phyloP scores from a whole-genome alignment of 2,797 vertebrate genomes.

The Poeciliopsis paucimaculata region DNA sequence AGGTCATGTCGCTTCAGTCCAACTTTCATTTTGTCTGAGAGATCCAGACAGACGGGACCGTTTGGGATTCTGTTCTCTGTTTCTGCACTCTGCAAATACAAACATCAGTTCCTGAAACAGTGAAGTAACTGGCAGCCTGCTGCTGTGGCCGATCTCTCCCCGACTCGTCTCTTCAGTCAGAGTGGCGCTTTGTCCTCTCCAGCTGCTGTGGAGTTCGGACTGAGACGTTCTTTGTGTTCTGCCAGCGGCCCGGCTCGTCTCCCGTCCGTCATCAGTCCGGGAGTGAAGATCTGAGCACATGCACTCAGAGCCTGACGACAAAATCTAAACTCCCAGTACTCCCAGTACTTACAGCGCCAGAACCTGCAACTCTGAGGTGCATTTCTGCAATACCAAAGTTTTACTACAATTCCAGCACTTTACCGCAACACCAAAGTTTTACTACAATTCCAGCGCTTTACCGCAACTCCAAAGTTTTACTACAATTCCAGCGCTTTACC shows the following conservation, averaged over 20 bases:
- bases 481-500: too few species aligned
- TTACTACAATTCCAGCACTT: too few species aligned
- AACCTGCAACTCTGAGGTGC: too few species aligned
- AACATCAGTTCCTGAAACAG: too few species aligned
- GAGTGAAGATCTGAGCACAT: conserved; percentile 23
- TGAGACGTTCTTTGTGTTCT: conserved; percentile 38
- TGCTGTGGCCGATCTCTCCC: conserved; percentile 19
- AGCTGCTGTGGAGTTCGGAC: conserved; percentile 24
- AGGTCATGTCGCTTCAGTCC: not conserved
- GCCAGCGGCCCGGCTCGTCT: conserved; percentile 2
- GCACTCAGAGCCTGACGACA: not conserved
- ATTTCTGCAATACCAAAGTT: too few species aligned
- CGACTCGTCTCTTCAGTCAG: conserved; percentile 35
- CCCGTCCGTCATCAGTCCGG: conserved; percentile 15
- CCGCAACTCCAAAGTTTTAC: too few species aligned
- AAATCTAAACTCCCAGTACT: not conserved
- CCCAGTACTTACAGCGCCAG: too few species aligned
- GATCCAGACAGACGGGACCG: not conserved
- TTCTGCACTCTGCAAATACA: not conserved
- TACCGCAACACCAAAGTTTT: too few species aligned
- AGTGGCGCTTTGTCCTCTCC: conserved; percentile 43
- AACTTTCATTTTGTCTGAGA: not conserved
- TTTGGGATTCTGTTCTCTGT: not conserved
- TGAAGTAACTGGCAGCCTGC: not conserved
- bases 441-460: too few species aligned